phyloP scores from a whole-genome alignment of 1,140 invertebrate species.

The Zaprionus africanus region DNA sequence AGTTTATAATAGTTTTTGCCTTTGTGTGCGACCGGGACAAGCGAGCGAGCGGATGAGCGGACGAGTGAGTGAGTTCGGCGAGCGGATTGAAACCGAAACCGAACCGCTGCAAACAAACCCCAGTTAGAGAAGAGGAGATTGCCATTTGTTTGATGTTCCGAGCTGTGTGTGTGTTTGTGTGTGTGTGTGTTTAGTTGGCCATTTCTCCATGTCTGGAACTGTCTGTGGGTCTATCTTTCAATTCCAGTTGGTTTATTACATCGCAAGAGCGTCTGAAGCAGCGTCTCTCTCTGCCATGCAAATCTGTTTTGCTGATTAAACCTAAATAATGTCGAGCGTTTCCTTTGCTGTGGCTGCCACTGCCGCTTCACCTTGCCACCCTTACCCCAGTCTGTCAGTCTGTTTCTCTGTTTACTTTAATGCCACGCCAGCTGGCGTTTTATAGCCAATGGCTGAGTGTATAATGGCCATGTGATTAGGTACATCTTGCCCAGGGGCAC shows the following conservation, averaged over 20 bases:
- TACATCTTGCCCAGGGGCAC: constrained; percentile 11
- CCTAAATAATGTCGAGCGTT: constrained; percentile 76
- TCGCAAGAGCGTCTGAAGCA: constrained; percentile 55
- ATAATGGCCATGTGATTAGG: constrained; percentile 52
- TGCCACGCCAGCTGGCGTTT: constrained; percentile 35
- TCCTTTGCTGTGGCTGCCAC: constrained; percentile 61
- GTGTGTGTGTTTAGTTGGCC: constrained; percentile 34
- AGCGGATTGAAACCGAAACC: constrained; percentile 39
- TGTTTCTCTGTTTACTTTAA: constrained; percentile 43
- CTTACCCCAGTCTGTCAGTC: not conserved
- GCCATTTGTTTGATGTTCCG: constrained; percentile 70
- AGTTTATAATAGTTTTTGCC: constrained; percentile 73
- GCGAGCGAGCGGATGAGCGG: constrained; percentile 5
- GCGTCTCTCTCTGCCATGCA: constrained; percentile 53
- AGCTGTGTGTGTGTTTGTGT: constrained; percentile 25
- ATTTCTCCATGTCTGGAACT: constrained; percentile 42
- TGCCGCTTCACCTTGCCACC: not conserved
- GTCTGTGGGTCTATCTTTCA: constrained; percentile 59
- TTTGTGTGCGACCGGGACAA: constrained; percentile 33
- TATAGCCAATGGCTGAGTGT: constrained; percentile 38
- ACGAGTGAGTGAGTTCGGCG: constrained; percentile 2
- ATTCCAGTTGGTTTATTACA: constrained; percentile 81
- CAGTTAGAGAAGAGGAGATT: constrained; percentile 30
- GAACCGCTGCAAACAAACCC: constrained; percentile 40
- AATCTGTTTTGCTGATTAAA: constrained; percentile 82